A percentile compares a stretch with the other conserved stretches of the same genome.
phyloP scores from a whole-genome alignment of 2,888 invertebrate species.

The Cylloceria caligata region DNA sequence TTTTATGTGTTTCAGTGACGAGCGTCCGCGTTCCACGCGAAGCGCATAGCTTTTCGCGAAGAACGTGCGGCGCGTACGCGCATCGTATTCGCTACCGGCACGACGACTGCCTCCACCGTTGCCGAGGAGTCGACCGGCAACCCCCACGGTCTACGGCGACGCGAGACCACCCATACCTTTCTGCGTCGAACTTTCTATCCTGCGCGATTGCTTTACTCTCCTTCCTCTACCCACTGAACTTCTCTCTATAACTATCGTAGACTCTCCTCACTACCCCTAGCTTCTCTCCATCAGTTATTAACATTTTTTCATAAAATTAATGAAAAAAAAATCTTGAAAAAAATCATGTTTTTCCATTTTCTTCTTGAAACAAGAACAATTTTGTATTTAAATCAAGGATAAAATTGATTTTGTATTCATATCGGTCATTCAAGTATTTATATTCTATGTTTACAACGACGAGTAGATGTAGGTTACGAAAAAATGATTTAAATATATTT shows the following conservation, averaged over 20 bases:
- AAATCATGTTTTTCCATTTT: too few species aligned
- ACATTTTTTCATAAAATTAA: conserved; percentile 26
- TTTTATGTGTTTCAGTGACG: conserved; percentile 6
- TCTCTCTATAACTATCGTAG: background rate
- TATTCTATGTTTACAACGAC: too few species aligned
- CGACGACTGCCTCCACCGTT: conserved; percentile 45
- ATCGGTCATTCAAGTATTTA: too few species aligned
- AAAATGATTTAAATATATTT: too few species aligned
- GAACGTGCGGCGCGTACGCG: conserved; percentile 50
- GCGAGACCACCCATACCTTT: conserved; percentile 38
- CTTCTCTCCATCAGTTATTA: conserved; percentile 10
- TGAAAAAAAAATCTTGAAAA: too few species aligned
- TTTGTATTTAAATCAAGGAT: too few species aligned
- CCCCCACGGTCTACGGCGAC: conserved; percentile 43
- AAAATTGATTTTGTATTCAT: too few species aligned
- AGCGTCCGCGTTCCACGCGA: conserved; percentile 41
- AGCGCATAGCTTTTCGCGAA: conserved; percentile 45
- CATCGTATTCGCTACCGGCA: conserved; percentile 56
- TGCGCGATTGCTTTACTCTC: conserved; percentile 23
- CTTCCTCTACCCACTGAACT: background rate
- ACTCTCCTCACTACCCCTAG: background rate
- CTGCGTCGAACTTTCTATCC: conserved; percentile 38
- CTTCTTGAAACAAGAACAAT: too few species aligned
- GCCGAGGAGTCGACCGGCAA: conserved; percentile 25
- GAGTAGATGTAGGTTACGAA: too few species aligned